phyloP scores from a whole-genome alignment of 1,140 invertebrate species.

The Lepidurus packardi region DNA sequence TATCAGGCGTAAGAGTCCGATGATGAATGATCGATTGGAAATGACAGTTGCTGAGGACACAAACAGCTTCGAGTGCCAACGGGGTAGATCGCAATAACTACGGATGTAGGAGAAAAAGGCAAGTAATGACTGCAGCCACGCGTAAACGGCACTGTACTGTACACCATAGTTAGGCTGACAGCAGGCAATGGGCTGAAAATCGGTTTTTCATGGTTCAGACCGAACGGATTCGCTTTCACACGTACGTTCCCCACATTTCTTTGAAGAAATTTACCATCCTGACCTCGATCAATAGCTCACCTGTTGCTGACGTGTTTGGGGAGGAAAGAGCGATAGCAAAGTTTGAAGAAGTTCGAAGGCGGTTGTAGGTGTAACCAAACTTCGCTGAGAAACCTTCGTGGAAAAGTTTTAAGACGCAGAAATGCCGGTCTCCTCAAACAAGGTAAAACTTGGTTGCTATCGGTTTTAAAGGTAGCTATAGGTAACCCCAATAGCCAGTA shows the following conservation, averaged over 20 bases:
- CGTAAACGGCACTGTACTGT: background rate
- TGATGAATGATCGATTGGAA: conserved; percentile 8
- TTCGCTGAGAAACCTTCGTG: background rate
- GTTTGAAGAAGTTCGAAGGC: background rate
- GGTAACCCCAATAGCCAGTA: background rate
- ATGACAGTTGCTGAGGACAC: background rate
- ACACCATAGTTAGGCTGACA: conserved; percentile 3
- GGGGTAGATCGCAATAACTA: background rate
- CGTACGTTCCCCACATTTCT: background rate
- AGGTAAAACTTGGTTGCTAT: background rate
- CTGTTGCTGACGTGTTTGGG: background rate
- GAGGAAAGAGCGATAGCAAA: background rate
- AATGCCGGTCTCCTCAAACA: too few relatives aligned
- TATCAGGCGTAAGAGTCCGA: background rate
- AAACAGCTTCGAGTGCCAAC: background rate
- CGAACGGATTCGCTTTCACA: background rate
- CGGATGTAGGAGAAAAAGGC: background rate
- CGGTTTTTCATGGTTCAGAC: background rate
- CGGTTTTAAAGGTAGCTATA: background rate
- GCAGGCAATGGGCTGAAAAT: background rate
- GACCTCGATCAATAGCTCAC: background rate
- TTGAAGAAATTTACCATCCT: background rate
- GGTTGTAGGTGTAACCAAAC: background rate
- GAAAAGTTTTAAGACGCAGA: too few relatives aligned
- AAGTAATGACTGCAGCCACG: background rate